Base-by-base conservation (phyloP, 2,888 invertebrate species). In the Arge pagana region DNA sequence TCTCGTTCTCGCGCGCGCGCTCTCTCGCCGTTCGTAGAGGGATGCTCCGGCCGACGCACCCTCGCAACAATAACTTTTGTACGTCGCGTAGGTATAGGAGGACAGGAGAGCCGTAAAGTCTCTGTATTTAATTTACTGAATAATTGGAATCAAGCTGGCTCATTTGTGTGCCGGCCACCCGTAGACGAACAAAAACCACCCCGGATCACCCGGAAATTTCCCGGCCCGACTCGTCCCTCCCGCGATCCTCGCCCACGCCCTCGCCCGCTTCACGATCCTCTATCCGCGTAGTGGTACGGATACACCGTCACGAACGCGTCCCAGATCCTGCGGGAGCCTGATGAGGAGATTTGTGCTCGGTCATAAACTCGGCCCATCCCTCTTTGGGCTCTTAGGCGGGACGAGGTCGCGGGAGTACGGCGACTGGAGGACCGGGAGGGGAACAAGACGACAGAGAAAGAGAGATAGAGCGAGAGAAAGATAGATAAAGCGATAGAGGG, bases 91-190 rank as follows among this genome's bases (percentile, higher is more conserved):
- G 23, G n/a, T 21, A 8, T 16, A 18, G n/a, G 21, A 45, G 4
- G 33, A 39, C 31, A 41, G 23, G 55, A 58, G 58, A 58, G 68
- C 63, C 63, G 66, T 69, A 66, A 72, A 71, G 63, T 48, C 64
- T 61, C 63, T 65, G 75, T 70, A 72, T 74, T 75, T 75, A 75
- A 76, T 76, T 76, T 74, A 76, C 72, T 70, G 76, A 76, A 76
- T 76, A 75, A 76, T 76, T 76, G 73, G 71, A 73, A 74, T 71
- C 71, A 74, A 75, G 73, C 72, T 64, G 71, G 61, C 74, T 75
- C 75, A 74, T 75, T 76, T 74, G 73, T 65, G 71, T 63, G 62
- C 61, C 55, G 53, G 52, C 45, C 57, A 39, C 58, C 39, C 48
- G 53, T 31, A 28, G 30, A 30, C 37, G 40, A 48, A 49, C 53